A percentile compares a stretch with the other conserved stretches of the same genome.
Conservation (phyloP, 2,113 vertebrate genomes). For the Tachycineta bicolor region DNA sequence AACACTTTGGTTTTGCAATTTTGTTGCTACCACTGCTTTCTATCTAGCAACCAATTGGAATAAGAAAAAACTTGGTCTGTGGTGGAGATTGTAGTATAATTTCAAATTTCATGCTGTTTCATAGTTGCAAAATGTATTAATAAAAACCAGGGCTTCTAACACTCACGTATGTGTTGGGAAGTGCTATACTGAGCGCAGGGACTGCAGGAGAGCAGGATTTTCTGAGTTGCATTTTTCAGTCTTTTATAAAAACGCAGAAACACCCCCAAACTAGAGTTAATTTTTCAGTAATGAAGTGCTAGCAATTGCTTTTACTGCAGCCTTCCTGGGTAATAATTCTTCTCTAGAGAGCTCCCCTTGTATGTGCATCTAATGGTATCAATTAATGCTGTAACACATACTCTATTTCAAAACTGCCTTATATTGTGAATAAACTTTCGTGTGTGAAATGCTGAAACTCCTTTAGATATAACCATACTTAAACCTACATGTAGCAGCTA, state of each 20-base stretch:
- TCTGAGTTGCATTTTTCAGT: not conserved
- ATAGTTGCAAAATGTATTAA: not conserved
- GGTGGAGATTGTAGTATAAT: not conserved
- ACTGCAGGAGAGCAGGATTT: not conserved
- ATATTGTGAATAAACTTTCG: not conserved
- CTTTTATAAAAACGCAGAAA: not conserved
- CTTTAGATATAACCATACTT: not conserved
- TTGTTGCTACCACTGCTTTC: not conserved
- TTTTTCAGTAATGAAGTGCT: not conserved
- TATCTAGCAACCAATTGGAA: not conserved
- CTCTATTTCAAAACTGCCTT: not conserved
- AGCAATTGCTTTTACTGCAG: not conserved
- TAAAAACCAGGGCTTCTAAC: not conserved
- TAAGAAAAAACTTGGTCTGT: not conserved
- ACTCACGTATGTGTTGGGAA: not conserved
- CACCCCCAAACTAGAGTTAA: not conserved
- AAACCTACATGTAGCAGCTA: constrained; percentile 29
- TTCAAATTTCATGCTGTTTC: not conserved
- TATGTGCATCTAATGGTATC: not conserved
- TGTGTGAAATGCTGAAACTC: not conserved
- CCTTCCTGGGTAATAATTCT: not conserved
- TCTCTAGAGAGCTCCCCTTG: not conserved
- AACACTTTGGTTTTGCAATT: not conserved
- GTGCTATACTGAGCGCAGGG: not conserved
- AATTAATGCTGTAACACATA: not conserved